These are phyloP conservation scores for Gasterosteus aculeatus DNA, from an alignment of 2,113 vertebrate species.

Conservation along the genomic window DNA sequence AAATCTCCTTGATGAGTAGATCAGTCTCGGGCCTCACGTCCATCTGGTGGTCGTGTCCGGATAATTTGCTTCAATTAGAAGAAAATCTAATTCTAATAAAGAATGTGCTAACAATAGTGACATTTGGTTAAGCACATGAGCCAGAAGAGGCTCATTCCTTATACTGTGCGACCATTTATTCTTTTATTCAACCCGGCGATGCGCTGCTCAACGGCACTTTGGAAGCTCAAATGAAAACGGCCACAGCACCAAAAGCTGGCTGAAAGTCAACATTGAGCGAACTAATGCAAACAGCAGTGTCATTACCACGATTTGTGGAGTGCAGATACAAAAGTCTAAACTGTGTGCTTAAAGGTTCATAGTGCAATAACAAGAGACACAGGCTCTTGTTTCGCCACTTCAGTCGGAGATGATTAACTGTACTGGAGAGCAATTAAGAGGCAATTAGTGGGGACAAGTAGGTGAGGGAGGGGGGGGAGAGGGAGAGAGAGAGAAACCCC, in stretches of 20 bases:
- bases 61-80: neutral
- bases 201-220: neutral
- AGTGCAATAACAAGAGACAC: constrained; percentile 24
- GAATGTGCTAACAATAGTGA: neutral
- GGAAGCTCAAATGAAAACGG: constrained; percentile 6
- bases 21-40: neutral
- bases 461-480: neutral
- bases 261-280: neutral
- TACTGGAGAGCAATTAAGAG: constrained; percentile 33
- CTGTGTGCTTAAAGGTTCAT: constrained; percentile 6
- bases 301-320: constrained; percentile 25
- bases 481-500: constrained; percentile 15
- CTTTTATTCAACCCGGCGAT: neutral
- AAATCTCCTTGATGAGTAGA: neutral
- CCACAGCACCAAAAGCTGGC: neutral
- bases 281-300: constrained; percentile 2
- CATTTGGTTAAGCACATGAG: neutral
- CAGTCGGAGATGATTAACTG: constrained; percentile 9
- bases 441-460: constrained; percentile 31
- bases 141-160: neutral
- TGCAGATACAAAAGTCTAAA: constrained; percentile 20
- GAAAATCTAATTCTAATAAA: neutral
- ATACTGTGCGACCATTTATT: neutral
- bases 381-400: constrained; percentile 15
- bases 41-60: neutral